phyloP scores from a whole-genome alignment of 1,140 invertebrate genomes.

The Mamestra configurata region DNA sequence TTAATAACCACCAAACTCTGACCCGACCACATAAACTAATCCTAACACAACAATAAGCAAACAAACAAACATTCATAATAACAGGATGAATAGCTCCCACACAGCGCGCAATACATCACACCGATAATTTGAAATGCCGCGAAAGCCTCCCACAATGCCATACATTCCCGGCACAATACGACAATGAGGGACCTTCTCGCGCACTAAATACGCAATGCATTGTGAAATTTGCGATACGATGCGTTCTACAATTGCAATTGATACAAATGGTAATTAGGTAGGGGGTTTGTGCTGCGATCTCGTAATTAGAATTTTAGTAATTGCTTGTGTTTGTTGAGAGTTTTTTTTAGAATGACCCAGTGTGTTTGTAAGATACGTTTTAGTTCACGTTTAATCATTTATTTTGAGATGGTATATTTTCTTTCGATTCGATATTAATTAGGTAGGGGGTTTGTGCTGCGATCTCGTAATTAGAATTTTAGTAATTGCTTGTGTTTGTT shows the following conservation, averaged over 20 bases:
- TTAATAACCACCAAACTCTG: neutral
- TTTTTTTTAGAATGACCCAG: no score
- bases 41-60: slow-evolving; percentile 12
- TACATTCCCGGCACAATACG: slow-evolving; percentile 45
- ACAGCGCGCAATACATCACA: slow-evolving; percentile 39
- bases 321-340: neutral
- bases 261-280: slow-evolving; percentile 42
- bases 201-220: slow-evolving; percentile 47
- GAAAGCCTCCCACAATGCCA: slow-evolving; percentile 34
- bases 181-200: slow-evolving; percentile 30
- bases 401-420: no score
- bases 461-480: slow-evolving; percentile 18
- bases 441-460: slow-evolving; percentile 27
- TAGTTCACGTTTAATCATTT: no score
- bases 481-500: neutral
- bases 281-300: slow-evolving; percentile 23
- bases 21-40: neutral
- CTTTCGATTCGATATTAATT: no score
- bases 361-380: no score
- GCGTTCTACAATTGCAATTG: slow-evolving; percentile 25
- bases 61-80: slow-evolving; percentile 36
- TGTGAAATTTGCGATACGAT: slow-evolving; percentile 30
- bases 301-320: slow-evolving; percentile 3
- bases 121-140: slow-evolving; percentile 51
- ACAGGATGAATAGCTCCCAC: slow-evolving; percentile 28